Evolutionary conservation across 2,888 invertebrate species (phyloP).

Genomic region (Diadegma fenestrale): DNA sequence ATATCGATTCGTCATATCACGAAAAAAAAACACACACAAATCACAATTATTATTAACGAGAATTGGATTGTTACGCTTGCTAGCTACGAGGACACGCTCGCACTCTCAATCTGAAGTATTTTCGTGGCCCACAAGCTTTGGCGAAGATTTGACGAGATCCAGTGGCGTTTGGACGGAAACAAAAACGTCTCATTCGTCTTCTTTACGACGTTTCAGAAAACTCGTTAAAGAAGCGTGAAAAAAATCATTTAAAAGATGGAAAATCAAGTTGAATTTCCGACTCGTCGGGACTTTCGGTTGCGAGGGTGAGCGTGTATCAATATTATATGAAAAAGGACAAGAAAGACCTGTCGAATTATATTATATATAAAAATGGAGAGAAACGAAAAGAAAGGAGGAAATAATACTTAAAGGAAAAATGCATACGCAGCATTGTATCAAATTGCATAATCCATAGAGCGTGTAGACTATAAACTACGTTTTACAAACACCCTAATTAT

Average conservation of each 20-base stretch:
- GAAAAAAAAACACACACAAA: conserved; percentile 67
- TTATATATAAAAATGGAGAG: conserved; percentile 70
- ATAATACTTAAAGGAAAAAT: conserved; percentile 73
- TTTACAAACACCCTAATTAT: conserved; percentile 77
- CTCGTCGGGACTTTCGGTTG: neutral
- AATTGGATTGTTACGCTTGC: conserved; percentile 82
- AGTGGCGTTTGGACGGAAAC: neutral
- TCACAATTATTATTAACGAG: conserved; percentile 74
- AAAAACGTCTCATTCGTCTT: neutral
- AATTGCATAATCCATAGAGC: conserved; percentile 82
- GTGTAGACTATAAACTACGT: conserved; percentile 72
- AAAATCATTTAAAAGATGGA: neutral
- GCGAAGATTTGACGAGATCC: too few relatives aligned
- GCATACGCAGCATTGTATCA: conserved; percentile 83
- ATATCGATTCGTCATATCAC: conserved; percentile 83
- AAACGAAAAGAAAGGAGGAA: conserved; percentile 28
- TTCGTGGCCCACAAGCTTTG: neutral
- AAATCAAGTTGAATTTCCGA: neutral
- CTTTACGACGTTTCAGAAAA: neutral
- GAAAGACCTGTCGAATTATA: conserved; percentile 69
- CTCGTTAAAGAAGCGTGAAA: neutral
- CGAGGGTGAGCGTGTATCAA: conserved; percentile 52
- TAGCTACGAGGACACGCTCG: conserved; percentile 73
- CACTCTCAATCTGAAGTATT: neutral
- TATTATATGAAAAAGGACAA: conserved; percentile 73